A percentile compares a stretch with the other conserved stretches of the same genome.
These are phyloP conservation scores for Daptonema setosum DNA, from an alignment of 2,888 invertebrate genomes.

Conservation along the genomic window DNA sequence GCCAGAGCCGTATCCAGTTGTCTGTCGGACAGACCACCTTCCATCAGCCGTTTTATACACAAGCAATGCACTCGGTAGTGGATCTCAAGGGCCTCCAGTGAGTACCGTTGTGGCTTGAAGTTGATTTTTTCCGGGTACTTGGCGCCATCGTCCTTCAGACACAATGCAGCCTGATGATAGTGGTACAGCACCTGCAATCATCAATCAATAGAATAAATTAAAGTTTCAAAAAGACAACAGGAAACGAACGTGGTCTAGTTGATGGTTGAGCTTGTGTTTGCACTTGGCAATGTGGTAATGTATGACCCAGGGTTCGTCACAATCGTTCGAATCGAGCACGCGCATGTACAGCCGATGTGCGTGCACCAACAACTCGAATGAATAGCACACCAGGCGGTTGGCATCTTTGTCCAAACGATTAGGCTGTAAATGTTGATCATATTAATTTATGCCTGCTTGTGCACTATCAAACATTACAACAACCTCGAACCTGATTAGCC, in stretches of 20 bases:
- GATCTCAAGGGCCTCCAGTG: constrained; percentile 28
- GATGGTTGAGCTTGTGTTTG: constrained; percentile 47
- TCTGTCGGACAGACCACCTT: neutral
- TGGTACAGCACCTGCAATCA: neutral
- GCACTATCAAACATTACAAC: constrained; percentile 28
- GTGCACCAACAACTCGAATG: neutral
- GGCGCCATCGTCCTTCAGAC: neutral
- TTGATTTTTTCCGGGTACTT: neutral
- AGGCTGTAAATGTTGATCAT: too few species aligned
- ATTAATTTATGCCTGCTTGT: too few species aligned
- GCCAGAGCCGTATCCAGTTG: neutral
- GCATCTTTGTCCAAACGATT: too few species aligned
- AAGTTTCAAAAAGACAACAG: neutral
- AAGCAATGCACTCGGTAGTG: constrained; percentile 7
- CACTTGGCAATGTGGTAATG: constrained; percentile 91
- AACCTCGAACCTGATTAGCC: neutral
- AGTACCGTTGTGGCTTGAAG: neutral
- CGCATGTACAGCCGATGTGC: constrained; percentile 3
- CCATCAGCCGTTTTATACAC: neutral
- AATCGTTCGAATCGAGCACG: neutral
- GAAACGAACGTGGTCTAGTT: neutral
- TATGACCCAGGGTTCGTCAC: constrained; percentile 61
- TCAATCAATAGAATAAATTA: neutral
- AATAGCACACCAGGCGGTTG: too few species aligned
- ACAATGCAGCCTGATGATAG: neutral